Conservation (phyloP, 2,113 vertebrate species). For the Myiagra hebetior region DNA sequence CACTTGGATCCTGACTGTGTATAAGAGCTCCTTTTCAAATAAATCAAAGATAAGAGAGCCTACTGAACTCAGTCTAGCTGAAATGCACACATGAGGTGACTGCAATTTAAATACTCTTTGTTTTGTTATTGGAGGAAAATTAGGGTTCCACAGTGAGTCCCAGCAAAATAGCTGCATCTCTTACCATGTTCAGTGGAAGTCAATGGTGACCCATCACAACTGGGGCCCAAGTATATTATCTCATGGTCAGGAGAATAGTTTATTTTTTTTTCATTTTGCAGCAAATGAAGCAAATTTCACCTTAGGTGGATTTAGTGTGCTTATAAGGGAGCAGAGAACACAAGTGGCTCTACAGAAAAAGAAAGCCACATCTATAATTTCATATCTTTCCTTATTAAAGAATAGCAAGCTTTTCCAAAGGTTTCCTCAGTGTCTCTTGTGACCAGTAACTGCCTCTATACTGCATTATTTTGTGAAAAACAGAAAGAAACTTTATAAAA, state of each 20-base stretch:
- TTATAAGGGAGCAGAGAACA: not conserved
- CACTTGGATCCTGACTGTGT: not conserved
- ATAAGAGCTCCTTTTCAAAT: not conserved
- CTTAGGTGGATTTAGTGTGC: not conserved
- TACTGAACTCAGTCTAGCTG: not conserved
- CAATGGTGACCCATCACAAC: not conserved
- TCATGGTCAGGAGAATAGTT: not conserved
- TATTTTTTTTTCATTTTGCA: not conserved
- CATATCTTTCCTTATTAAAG: not conserved
- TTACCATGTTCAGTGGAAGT: not conserved
- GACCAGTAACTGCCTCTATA: not conserved
- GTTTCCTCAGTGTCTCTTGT: not conserved
- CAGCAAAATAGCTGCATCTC: not conserved
- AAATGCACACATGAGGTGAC: not conserved
- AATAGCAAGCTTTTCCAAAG: not conserved
- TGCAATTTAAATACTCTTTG: not conserved
- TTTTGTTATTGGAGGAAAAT: not conserved
- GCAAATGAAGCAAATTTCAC: not conserved
- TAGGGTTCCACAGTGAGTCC: not conserved
- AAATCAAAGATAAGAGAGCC: not conserved
- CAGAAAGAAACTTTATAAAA: not conserved
- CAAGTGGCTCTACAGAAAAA: not conserved
- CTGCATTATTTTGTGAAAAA: conserved; percentile 9
- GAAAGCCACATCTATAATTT: not conserved
- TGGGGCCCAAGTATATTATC: not conserved